Evolutionary conservation across 1,140 invertebrate species (phyloP), one percentile per base, ranked within the genome.

Genomic region (Dreissena rostriformis): DNA sequence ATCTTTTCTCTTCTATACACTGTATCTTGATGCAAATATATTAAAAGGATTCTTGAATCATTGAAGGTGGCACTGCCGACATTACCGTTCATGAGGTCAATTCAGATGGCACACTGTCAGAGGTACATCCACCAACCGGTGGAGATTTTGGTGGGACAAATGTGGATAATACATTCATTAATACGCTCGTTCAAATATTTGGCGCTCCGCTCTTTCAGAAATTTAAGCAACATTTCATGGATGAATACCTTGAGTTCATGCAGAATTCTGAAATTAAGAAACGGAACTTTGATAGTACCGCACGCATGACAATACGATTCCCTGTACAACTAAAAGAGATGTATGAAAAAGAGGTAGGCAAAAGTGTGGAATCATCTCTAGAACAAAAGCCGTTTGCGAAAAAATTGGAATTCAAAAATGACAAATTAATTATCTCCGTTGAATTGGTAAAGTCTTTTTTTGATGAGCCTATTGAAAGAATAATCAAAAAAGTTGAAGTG

Each of bases 261-360:
- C n/a, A 28, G 26, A 57, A 82, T 26, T 82, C 74, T 67, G 80
- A 82, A 51, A 49, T 66, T 17, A 82, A 82, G 55, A 82, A 82
- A 51, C 28, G 57, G 6, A 74, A 65, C 8, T 82, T 82, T 73
- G 49, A 82, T 74, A 63, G 72, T 14, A 24, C 71, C 14, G 49
- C 24, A 52, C n/a, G 61, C n/a, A 49, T 66, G n/a, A 26, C 10
- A 14, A 28, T 74, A 24, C 51, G 66, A 17, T 55, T 82, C 65
- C 70, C 80, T 15, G 8, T 19, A 8, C 11, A 14, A 2, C 52
- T 75, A 1, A 55, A 24, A 8, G 49, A 82, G 22, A 19, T 65
- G 51, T 74, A 74, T 17, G 55, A 82, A 67, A n/a, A 75, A 28
- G 19, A 28, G 28, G 71, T 73, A 19, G 79, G 79, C 22, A 29